Conservation (phyloP, 2,797 vertebrate species). For the Orestias chungarensis region DNA sequence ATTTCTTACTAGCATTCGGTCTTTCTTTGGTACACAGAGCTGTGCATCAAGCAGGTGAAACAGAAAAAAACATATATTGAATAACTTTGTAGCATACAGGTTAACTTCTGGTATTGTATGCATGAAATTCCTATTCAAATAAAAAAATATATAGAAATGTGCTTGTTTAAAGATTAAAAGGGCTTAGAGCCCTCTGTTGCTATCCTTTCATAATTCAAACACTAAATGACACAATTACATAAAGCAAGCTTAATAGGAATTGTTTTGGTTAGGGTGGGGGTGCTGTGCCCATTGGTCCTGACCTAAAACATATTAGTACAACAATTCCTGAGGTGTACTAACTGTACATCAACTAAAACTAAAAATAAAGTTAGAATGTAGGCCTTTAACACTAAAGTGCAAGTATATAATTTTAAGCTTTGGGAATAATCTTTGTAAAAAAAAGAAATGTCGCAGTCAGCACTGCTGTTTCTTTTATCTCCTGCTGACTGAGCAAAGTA, state of each 20-base stretch:
- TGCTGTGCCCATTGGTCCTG: background rate
- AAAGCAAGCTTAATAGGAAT: background rate
- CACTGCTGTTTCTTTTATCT: background rate
- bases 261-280: background rate
- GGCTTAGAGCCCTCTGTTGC: background rate
- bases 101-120: background rate
- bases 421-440: background rate
- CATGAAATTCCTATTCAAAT: background rate
- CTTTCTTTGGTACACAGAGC: slow-evolving; percentile 80
- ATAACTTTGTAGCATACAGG: background rate
- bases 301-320: background rate
- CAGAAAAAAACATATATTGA: background rate
- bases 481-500: slow-evolving; percentile 2
- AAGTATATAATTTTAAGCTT: background rate
- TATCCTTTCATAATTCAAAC: slow-evolving; percentile 1
- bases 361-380: background rate
- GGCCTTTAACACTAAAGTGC: background rate
- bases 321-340: background rate
- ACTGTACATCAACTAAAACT: background rate
- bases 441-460: background rate
- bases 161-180: background rate
- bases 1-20: slow-evolving; percentile 82
- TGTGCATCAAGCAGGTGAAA: slow-evolving; percentile 47
- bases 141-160: background rate
- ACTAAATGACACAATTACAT: background rate